phyloP scores from a whole-genome alignment of 1,140 invertebrate genomes.

The Whitmania pigra region DNA sequence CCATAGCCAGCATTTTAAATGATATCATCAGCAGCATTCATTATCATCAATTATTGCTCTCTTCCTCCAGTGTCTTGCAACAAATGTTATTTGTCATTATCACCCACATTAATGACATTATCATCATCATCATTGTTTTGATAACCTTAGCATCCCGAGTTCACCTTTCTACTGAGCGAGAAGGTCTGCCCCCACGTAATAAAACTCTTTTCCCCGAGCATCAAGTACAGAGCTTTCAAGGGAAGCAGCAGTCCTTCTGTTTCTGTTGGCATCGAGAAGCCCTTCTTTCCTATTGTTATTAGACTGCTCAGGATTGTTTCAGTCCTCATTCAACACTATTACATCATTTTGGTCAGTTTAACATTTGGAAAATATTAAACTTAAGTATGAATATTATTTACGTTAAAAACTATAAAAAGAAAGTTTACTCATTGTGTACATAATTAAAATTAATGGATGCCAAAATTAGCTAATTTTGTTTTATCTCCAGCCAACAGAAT shows the following conservation, averaged over 20 bases:
- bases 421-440: not conserved
- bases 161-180: slow-evolving; percentile 86
- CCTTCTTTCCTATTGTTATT: slow-evolving; percentile 93
- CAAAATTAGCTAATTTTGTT: not conserved
- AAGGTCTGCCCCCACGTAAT: slow-evolving; percentile 92
- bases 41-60: no score
- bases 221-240: slow-evolving; percentile 38
- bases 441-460: not conserved
- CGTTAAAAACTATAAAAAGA: not conserved
- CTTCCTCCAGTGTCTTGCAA: no score
- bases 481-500: slow-evolving; percentile 71
- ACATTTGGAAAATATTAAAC: not conserved
- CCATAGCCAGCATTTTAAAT: not conserved
- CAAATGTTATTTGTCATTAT: no score
- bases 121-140: not conserved
- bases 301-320: slow-evolving; percentile 79
- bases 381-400: slow-evolving; percentile 9
- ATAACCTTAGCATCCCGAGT: slow-evolving; percentile 70
- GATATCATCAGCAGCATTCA: no score
- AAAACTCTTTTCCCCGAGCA: slow-evolving; percentile 83
- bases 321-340: slow-evolving; percentile 83
- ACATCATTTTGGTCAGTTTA: slow-evolving; percentile 65
- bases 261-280: slow-evolving; percentile 63
- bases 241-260: slow-evolving; percentile 49
- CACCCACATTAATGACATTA: not conserved